Conservation (phyloP, 2,888 invertebrate species). For the Pristionchus fissidentatus region DNA sequence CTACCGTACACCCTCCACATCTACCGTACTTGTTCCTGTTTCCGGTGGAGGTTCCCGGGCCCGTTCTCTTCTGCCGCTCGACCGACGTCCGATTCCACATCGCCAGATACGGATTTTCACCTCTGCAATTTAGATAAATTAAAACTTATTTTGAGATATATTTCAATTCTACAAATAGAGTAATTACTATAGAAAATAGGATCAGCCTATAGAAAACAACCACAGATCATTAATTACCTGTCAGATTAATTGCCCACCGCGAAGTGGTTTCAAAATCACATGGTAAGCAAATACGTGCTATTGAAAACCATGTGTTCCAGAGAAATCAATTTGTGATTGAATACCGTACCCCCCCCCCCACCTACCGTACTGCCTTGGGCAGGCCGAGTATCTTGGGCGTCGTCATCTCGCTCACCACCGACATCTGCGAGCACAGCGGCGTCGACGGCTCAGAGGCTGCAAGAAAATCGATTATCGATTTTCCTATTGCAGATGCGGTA, state of each 20-base stretch:
- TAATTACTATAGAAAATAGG: background rate
- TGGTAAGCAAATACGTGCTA: too few species aligned
- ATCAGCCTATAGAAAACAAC: too few species aligned
- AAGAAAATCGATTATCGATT: background rate
- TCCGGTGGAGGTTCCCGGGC: background rate
- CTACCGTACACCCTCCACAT: background rate
- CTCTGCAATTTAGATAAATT: background rate
- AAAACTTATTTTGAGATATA: background rate
- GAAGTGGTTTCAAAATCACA: too few species aligned
- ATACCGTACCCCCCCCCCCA: constrained; percentile 13
- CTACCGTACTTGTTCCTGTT: background rate
- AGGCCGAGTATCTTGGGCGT: constrained; percentile 5
- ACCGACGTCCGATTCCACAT: constrained; percentile 36
- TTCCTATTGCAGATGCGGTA: background rate
- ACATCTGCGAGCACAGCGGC: background rate
- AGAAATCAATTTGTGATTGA: too few species aligned
- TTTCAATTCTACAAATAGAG: background rate
- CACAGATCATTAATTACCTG: too few species aligned
- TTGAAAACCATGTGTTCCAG: too few species aligned
- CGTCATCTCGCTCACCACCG: background rate
- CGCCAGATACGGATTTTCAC: constrained; percentile 34
- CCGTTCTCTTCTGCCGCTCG: constrained; percentile 24
- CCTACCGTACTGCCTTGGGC: background rate
- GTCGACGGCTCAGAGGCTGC: constrained; percentile 13
- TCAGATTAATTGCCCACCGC: too few species aligned